Conservation (phyloP, 2,888 invertebrate genomes). For the Drosophila atripex region DNA sequence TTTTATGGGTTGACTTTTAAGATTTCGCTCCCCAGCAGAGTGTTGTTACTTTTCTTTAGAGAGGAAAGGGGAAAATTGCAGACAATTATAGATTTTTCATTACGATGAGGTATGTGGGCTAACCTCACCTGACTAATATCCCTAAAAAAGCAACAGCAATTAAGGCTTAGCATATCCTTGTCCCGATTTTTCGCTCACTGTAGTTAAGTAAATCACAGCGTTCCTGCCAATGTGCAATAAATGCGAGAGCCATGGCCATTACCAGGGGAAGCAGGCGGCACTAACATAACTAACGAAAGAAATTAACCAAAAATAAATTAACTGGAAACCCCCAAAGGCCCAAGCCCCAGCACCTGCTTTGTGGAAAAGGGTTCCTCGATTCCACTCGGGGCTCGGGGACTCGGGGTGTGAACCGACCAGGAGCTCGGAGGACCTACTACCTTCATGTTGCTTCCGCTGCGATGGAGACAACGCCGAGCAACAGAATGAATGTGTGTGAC, state of each 20-base stretch:
- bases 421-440: conserved; percentile 13
- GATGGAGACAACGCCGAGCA: conserved; percentile 29
- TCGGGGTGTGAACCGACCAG: conserved; percentile 61
- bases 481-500: conserved; percentile 63
- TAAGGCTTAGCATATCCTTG: background rate
- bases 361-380: conserved; percentile 61
- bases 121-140: conserved; percentile 7
- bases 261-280: conserved; percentile 46
- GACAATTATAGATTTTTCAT: background rate
- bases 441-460: conserved; percentile 53
- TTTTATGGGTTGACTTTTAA: background rate
- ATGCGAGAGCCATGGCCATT: conserved; percentile 52
- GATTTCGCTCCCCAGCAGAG: conserved; percentile 1
- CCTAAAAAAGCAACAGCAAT: conserved; percentile 13
- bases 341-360: background rate
- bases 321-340: conserved; percentile 60
- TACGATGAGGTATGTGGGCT: background rate
- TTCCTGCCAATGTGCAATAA: conserved; percentile 76
- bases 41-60: background rate
- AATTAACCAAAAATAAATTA: conserved; percentile 79
- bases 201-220: conserved; percentile 47
- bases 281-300: conserved; percentile 74
- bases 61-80: background rate
- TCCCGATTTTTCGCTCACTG: conserved; percentile 8
- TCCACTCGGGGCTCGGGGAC: conserved; percentile 20